Percentiles rank a stretch among this genome's conserved stretches.
phyloP scores from a whole-genome alignment of 2,797 vertebrate species.

The Gymnoscopelus braueri region DNA sequence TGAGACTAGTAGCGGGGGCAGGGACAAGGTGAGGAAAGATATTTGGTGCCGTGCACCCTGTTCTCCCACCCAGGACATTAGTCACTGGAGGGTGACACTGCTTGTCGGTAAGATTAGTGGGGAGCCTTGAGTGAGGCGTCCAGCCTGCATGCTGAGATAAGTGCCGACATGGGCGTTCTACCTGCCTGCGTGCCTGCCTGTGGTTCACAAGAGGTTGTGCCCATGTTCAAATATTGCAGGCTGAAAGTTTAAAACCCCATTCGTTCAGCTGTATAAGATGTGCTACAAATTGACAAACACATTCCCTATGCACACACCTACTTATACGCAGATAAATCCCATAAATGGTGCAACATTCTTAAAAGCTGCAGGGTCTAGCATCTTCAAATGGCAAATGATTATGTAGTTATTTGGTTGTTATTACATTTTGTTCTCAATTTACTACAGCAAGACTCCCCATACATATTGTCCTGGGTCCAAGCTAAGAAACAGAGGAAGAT shows the following conservation, averaged over 20 bases:
- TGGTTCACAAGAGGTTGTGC: conserved; percentile 46
- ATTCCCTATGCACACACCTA: neutral
- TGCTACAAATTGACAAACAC: conserved; percentile 45
- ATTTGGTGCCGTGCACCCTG: conserved; percentile 51
- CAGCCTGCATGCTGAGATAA: conserved; percentile 69
- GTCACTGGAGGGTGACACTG: conserved; percentile 66
- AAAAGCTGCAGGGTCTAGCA: conserved; percentile 49
- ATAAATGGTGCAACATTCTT: conserved; percentile 22
- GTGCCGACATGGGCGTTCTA: conserved; percentile 67
- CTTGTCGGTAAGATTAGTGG: conserved; percentile 72
- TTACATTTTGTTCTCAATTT: conserved; percentile 54
- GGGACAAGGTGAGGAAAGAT: conserved; percentile 55
- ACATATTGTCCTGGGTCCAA: conserved; percentile 64
- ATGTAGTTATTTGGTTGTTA: conserved; percentile 49
- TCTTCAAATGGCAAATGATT: conserved; percentile 58
- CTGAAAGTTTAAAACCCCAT: conserved; percentile 22
- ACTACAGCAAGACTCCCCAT: conserved; percentile 38
- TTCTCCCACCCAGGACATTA: conserved; percentile 61
- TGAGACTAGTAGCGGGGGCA: conserved; percentile 47
- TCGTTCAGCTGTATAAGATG: conserved; percentile 33
- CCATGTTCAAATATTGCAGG: conserved; percentile 29
- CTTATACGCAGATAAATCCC: neutral
- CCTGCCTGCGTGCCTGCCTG: conserved; percentile 45
- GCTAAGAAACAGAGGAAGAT: conserved; percentile 67
- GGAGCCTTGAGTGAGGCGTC: conserved; percentile 67